Conservation (phyloP, 2,888 invertebrate genomes). For the Smittia aterrima region DNA sequence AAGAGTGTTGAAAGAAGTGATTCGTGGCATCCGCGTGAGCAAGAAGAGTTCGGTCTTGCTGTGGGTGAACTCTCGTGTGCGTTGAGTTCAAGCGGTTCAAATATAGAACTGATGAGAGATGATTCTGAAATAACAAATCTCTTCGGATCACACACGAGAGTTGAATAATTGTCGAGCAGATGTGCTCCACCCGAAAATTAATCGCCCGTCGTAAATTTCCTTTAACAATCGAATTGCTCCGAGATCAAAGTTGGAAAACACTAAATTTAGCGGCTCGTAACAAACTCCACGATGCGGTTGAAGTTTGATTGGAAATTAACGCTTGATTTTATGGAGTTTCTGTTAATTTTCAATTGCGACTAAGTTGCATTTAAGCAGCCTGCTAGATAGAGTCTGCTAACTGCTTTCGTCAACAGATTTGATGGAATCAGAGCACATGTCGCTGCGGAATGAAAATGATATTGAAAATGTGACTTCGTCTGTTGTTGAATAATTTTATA, state of each 20-base stretch:
- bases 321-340: background rate
- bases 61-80: background rate
- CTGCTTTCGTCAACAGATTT: background rate
- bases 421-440: too few species aligned
- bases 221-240: constrained; percentile 5
- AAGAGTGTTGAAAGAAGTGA: background rate
- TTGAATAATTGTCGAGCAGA: constrained; percentile 36
- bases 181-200: constrained; percentile 30
- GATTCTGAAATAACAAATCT: constrained; percentile 31
- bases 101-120: constrained; percentile 34
- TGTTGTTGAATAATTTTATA: background rate
- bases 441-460: too few species aligned
- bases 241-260: background rate
- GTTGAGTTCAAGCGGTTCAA: constrained; percentile 22
- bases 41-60: background rate
- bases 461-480: background rate
- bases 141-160: constrained; percentile 31
- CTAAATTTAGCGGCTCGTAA: constrained; percentile 12
- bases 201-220: constrained; percentile 18
- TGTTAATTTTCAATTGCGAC: background rate
- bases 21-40: background rate
- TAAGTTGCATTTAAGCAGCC: background rate
- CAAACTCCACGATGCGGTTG: background rate
- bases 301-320: background rate
- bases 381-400: background rate